phyloP scores from a whole-genome alignment of 2,113 vertebrate genomes.

The Urocitellus parryii region DNA sequence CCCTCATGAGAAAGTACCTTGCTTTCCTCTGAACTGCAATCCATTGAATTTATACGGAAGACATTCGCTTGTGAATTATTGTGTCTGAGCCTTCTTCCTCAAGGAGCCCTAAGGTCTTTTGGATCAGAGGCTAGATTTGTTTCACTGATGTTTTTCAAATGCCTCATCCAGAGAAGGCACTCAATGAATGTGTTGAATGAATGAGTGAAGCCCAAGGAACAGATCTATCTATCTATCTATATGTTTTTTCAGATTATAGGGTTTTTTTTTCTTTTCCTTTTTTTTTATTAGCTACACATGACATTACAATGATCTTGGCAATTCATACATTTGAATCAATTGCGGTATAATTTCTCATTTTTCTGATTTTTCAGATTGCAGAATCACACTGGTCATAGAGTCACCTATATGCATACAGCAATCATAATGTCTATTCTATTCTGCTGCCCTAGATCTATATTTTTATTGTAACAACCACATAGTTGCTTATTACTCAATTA shows the following conservation, averaged over 20 bases:
- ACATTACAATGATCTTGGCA: too few relatives aligned
- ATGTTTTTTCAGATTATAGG: too few relatives aligned
- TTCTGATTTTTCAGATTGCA: too few relatives aligned
- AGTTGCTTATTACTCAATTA: neutral
- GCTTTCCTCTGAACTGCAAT: slow-evolving; percentile 31
- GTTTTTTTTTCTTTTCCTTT: too few relatives aligned
- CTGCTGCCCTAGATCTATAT: neutral
- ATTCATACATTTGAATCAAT: too few relatives aligned
- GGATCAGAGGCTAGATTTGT: neutral
- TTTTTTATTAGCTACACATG: too few relatives aligned
- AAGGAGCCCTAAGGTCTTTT: neutral
- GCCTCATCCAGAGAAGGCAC: neutral
- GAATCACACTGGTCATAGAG: too few relatives aligned
- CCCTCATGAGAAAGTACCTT: slow-evolving; percentile 1
- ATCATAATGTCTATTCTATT: too few relatives aligned
- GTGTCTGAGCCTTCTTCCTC: neutral
- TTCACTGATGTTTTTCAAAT: neutral
- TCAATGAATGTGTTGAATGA: neutral
- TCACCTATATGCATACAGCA: too few relatives aligned
- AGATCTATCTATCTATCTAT: too few relatives aligned
- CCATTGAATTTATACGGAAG: slow-evolving; percentile 10
- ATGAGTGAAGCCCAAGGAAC: neutral
- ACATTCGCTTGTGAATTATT: neutral
- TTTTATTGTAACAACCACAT: neutral
- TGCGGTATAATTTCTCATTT: too few relatives aligned